Evolutionary conservation across 2,797 vertebrate genomes (phyloP), one percentile per base, ranked within the genome.

Genomic region (Poecile montanus): DNA sequence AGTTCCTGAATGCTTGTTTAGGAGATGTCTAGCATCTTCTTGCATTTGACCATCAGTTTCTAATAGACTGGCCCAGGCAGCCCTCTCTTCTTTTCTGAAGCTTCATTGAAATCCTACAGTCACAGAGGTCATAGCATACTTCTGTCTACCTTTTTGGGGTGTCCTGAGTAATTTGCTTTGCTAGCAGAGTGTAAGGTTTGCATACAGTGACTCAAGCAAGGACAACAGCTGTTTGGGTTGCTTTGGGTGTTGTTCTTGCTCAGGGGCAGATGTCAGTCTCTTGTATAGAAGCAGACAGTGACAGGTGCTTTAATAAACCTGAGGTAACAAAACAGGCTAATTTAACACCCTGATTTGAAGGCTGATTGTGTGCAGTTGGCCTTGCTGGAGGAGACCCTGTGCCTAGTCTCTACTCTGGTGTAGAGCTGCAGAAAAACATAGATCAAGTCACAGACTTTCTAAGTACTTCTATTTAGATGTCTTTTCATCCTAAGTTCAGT

Each of bases 141-240:
- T 48, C 3, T 23, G 2, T n/a, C 30, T 62, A 27, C 7, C 16
- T 71, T 90, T 78, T 57, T 5, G 22, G 50, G 40, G 10, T 44
- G 13, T 76, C n/a, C 20, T 34, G 11, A 51, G 30, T 44, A 36
- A 47, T 74, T 78, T 54, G 8, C 15, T 27, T 22, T n/a, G 21
- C 27, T 61, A 60, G 15, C n/a, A 32, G 45, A 45, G 29, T 22
- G 12, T 16, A 17, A 47, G 11, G 17, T 71, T 80, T 11, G 1
- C 29, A 11, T 4, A 0, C 5, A 0, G 16, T 6, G 2, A n/a
- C 47, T 72, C 1, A 3, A 40, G 54, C 63, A 53, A 57, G n/a
- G 53, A 16, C 36, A 72, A 32, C 27, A 61, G n/a, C 21, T 17
- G 25, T 67, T 53, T 54, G 20, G n/a, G 19, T 66, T 75, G 30